Evolutionary conservation across 2,888 invertebrate genomes (phyloP), one percentile per base, ranked within the genome.

Genomic region (Nomada ferruginata): DNA sequence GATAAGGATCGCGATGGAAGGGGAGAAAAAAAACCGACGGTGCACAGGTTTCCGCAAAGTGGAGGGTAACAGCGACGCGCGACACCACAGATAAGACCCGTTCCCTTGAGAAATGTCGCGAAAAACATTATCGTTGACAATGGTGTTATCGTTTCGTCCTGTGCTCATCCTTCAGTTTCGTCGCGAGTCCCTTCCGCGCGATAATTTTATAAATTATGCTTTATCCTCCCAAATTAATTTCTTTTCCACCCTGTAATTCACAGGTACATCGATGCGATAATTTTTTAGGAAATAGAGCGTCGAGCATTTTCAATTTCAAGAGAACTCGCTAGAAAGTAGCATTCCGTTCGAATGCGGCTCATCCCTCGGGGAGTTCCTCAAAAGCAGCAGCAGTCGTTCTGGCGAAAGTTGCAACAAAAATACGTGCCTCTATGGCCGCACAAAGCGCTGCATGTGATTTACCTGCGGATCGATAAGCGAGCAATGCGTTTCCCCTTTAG

Each of bases 31-130:
- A 26, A 5, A 36, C 36, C 36, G 11, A 26, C 63, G 26, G 47
- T 10, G 50, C 65, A 18, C 69, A 61, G 75, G 75, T 63, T 70
- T 69, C 61, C 61, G 18, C 70, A 55, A 68, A 66, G 68, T 59
- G 76, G 47, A 71, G 29, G 63, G 63, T 57, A 70, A 71, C 75
- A 23, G 29, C 53, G 44, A 23, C 29, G 70, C 42, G 7, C 44
- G 53, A 36, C 7, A 36, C 36, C 9, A 18, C 26, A 44, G 76
- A 76, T 76, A 76, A 71, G 23, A 64, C 53, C 77, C 26, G 44
- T 20, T 66, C 64, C 36, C 61, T 75, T 26, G 78, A 75, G 74
- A 61, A 79, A 79, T 68, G 59, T 50, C 53, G 75, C 76, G 64
- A 76, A 73, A 76, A 73, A 73, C 73, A 64, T 64, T 64, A 76